Conservation (phyloP, 2,888 invertebrate species). For the Anaspis maculata region DNA sequence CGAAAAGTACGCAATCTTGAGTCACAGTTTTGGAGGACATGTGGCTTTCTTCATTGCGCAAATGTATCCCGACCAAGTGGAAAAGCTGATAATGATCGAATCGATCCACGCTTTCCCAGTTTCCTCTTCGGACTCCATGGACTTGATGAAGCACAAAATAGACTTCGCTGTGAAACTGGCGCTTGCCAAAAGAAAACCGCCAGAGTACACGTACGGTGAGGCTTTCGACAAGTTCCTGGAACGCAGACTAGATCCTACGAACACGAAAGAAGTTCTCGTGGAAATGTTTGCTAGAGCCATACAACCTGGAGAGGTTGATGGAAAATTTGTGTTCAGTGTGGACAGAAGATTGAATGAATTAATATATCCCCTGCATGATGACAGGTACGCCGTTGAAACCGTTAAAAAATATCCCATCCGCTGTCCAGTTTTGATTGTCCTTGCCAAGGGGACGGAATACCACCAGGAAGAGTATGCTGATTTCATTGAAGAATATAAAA, state of each 20-base stretch:
- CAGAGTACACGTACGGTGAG: constrained; percentile 42
- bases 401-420: constrained; percentile 29
- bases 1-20: constrained; percentile 32
- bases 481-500: constrained; percentile 22
- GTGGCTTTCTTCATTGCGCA: constrained; percentile 36
- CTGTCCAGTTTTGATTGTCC: constrained; percentile 38
- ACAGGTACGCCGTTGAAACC: constrained; percentile 29
- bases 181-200: constrained; percentile 19
- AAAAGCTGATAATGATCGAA: constrained; percentile 43
- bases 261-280: constrained; percentile 44
- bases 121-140: constrained; percentile 21
- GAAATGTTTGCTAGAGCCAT: constrained; percentile 44
- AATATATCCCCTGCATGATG: constrained; percentile 34
- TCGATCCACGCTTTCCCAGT: constrained; percentile 30
- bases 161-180: constrained; percentile 33
- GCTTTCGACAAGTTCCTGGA: constrained; percentile 44
- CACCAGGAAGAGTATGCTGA: constrained; percentile 20
- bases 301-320: constrained; percentile 39
- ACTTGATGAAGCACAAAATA: constrained; percentile 35
- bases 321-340: constrained; percentile 47
- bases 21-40: constrained; percentile 46
- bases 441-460: constrained; percentile 19
- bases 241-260: constrained; percentile 32
- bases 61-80: constrained; percentile 40
- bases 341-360: constrained; percentile 46